Percentiles rank a stretch among this genome's conserved stretches.
Evolutionary conservation across 2,888 invertebrate genomes (phyloP).

Genomic region (Diploptera punctata): DNA sequence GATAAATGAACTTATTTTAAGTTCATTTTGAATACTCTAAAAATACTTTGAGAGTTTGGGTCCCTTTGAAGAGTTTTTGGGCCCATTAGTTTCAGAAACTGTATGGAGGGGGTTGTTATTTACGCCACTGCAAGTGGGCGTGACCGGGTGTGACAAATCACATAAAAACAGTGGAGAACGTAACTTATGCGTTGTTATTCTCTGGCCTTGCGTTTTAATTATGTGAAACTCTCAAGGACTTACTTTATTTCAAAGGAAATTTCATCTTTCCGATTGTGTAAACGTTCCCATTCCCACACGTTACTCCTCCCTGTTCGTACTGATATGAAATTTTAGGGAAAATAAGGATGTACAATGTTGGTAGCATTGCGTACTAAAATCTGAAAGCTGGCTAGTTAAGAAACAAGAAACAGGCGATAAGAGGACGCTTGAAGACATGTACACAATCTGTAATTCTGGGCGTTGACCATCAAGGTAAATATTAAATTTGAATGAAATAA

Average conservation of each 20-base stretch:
- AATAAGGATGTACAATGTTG: background rate
- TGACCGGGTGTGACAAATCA: too few species aligned
- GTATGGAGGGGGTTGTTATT: too few species aligned
- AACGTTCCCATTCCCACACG: constrained; percentile 1
- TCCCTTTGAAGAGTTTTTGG: too few species aligned
- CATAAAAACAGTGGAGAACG: too few species aligned
- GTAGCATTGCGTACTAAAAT: background rate
- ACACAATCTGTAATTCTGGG: background rate
- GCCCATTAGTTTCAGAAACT: too few species aligned
- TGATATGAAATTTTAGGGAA: background rate
- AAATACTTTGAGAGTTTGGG: too few species aligned
- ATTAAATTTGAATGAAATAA: background rate
- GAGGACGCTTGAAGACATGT: background rate
- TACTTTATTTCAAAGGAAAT: background rate
- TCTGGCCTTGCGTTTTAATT: constrained; percentile 15
- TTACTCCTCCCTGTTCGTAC: background rate
- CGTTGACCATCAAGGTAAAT: constrained; percentile 2
- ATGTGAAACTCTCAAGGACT: constrained; percentile 16
- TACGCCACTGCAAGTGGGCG: too few species aligned
- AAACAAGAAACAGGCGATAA: too few species aligned
- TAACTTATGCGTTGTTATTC: background rate
- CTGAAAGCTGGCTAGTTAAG: too few species aligned
- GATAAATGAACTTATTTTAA: too few species aligned
- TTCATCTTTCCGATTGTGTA: background rate
- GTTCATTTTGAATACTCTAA: too few species aligned